Evolutionary conservation across 2,888 invertebrate species (phyloP).

Genomic region (Augiades crinisus): DNA sequence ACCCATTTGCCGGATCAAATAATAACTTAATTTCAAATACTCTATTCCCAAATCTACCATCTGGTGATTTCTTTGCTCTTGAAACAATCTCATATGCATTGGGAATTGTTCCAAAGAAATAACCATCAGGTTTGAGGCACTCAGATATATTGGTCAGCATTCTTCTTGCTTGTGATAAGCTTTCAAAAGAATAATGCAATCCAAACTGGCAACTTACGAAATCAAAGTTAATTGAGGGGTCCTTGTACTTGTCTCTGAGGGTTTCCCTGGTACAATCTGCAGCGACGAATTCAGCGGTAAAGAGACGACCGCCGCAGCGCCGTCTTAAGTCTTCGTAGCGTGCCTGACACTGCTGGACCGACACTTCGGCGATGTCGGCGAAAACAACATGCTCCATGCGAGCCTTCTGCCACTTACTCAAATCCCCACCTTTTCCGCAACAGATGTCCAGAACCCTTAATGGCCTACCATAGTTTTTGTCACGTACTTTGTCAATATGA

Average conservation of each 20-base stretch:
- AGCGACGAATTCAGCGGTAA: constrained; percentile 93
- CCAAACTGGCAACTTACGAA: constrained; percentile 99
- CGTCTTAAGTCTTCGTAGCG: constrained; percentile 88
- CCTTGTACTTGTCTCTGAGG: constrained; percentile 88
- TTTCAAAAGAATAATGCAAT: constrained; percentile 98
- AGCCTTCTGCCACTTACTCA: constrained; percentile 96
- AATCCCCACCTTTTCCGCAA: constrained; percentile 99
- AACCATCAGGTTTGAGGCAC: constrained; percentile 93
- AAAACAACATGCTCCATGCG: constrained; percentile 91
- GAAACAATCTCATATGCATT: constrained; percentile 96
- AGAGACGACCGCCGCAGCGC: constrained; percentile 73
- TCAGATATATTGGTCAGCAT: constrained; percentile 97
- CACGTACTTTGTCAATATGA: constrained; percentile 85
- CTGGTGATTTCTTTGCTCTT: constrained; percentile 80
- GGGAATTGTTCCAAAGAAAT: constrained; percentile 98
- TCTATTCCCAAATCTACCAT: constrained; percentile 88
- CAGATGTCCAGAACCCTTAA: constrained; percentile 94
- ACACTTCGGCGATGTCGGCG: constrained; percentile 96
- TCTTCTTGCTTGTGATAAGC: constrained; percentile 91
- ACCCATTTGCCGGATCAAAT: constrained; percentile 82
- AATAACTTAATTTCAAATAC: constrained; percentile 88
- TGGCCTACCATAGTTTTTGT: constrained; percentile 84
- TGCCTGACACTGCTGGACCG: constrained; percentile 93
- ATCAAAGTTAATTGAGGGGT: constrained; percentile 91
- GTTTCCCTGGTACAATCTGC: constrained; percentile 95